These are phyloP conservation scores for Acanthisitta chloris DNA, from an alignment of 2,113 vertebrate species.

Conservation along the genomic window DNA sequence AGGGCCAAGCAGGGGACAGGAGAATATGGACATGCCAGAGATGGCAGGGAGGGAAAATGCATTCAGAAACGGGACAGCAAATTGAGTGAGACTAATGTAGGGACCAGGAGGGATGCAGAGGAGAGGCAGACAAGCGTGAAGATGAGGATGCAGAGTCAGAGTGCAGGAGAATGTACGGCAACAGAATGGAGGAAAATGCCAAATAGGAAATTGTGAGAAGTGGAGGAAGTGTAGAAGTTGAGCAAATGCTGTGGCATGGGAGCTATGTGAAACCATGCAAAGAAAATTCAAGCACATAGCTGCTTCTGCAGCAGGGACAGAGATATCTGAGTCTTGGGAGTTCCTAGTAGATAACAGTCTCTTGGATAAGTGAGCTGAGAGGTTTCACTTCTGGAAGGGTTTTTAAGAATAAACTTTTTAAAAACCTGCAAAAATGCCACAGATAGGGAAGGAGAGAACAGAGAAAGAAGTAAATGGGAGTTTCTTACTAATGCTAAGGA, in stretches of 20 bases:
- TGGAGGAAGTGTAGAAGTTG: not conserved
- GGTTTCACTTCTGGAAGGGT: not conserved
- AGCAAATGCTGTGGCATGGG: not conserved
- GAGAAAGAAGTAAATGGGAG: not conserved
- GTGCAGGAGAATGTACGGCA: not conserved
- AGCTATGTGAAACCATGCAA: not conserved
- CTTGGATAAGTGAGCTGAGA: not conserved
- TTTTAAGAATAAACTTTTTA: not conserved
- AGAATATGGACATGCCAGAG: conserved; percentile 2
- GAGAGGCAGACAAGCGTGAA: not conserved
- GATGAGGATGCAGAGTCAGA: not conserved
- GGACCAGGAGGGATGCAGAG: conserved; percentile 15
- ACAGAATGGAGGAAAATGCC: not conserved
- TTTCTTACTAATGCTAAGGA: not conserved
- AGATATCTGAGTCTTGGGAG: not conserved
- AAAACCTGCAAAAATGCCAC: not conserved
- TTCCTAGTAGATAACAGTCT: not conserved
- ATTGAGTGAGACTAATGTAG: conserved; percentile 60
- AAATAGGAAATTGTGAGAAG: not conserved
- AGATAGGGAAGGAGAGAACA: not conserved
- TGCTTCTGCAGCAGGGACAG: not conserved
- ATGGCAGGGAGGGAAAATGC: not conserved
- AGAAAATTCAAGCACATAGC: not conserved
- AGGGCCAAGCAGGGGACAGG: not conserved
- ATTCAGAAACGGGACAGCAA: not conserved